Evolutionary conservation across 2,113 vertebrate genomes (phyloP), one percentile per base, ranked within the genome.

Genomic region (Tachysurus vachellii): DNA sequence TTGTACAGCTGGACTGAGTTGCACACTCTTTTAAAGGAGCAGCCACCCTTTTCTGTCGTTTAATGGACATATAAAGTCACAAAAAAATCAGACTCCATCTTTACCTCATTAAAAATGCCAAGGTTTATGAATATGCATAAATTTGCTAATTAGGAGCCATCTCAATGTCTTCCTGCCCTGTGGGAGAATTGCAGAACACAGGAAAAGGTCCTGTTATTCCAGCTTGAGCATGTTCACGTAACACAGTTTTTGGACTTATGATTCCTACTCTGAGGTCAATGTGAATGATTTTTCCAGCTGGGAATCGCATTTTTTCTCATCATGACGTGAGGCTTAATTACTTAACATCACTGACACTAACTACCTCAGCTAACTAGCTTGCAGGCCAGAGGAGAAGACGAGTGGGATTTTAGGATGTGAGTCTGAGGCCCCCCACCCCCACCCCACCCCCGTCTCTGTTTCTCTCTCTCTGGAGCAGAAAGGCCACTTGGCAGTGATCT

Each of bases 401-500:
- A 9, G 23, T 16, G n/a, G 76, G n/a, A 77, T 53, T n/a, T 77
- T 1, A 8, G 47, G 26, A 53, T 3, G 73, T 2, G 13, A 21
- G 70, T 47, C 68, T 21, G 42, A n/a, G 26, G 42, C 42, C n/a
- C n/a, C n/a, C n/a, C n/a, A n/a, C n/a, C n/a, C n/a, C n/a, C n/a
- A n/a, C n/a, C n/a, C n/a, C n/a, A n/a, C n/a, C n/a, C n/a, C n/a
- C n/a, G n/a, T n/a, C 93, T 90, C 90, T 91, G 89, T 16, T 47
- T 70, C 71, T 91, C 82, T 80, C 88, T 94, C 93, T 90, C 90
- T 91, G 89, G 91, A 94, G 93, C 92, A 92, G 91, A 94, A 91
- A 82, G 88, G 91, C 88, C 90, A 91, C 93, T 92, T 77, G 88
- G 89, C 90, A 93, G 91, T 89, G 91, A 90, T 82, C 54, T 88